A percentile compares a stretch with the other conserved stretches of the same genome.
These are phyloP conservation scores for Muscicapa comitata DNA, from an alignment of 2,797 vertebrate genomes.

Conservation along the genomic window DNA sequence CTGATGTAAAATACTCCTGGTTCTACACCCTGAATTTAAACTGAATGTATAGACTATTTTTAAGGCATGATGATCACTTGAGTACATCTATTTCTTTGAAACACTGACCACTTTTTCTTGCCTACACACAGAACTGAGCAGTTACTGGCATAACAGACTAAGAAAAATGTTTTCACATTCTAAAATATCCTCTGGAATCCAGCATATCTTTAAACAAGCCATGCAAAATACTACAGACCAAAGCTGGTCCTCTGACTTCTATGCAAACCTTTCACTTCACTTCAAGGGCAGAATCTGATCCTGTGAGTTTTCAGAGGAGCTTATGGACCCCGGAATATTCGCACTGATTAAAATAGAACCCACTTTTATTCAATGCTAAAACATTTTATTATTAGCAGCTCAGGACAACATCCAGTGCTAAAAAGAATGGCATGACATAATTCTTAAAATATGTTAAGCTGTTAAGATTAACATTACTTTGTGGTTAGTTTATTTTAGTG, in stretches of 20 bases:
- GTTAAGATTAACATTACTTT: slow-evolving; percentile 53
- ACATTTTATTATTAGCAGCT: slow-evolving; percentile 54
- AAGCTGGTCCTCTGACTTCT: not conserved
- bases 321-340: slow-evolving; percentile 36
- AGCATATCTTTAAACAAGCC: not conserved
- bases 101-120: not conserved
- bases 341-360: slow-evolving; percentile 57
- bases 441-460: slow-evolving; percentile 59
- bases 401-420: slow-evolving; percentile 40
- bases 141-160: not conserved
- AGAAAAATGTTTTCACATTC: not conserved
- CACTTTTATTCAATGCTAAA: slow-evolving; percentile 59
- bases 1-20: not conserved
- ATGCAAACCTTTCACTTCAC: not conserved
- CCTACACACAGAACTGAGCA: not conserved
- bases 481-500: slow-evolving; percentile 56
- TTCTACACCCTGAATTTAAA: not conserved
- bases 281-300: slow-evolving; percentile 51
- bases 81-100: not conserved
- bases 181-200: not conserved
- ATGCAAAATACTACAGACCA: not conserved
- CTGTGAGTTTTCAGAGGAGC: slow-evolving; percentile 20
- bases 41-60: not conserved
- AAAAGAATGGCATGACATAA: slow-evolving; percentile 66
- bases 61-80: not conserved